Evolutionary conservation across 2,113 vertebrate species (phyloP).

Genomic region (Carollia perspicillata): DNA sequence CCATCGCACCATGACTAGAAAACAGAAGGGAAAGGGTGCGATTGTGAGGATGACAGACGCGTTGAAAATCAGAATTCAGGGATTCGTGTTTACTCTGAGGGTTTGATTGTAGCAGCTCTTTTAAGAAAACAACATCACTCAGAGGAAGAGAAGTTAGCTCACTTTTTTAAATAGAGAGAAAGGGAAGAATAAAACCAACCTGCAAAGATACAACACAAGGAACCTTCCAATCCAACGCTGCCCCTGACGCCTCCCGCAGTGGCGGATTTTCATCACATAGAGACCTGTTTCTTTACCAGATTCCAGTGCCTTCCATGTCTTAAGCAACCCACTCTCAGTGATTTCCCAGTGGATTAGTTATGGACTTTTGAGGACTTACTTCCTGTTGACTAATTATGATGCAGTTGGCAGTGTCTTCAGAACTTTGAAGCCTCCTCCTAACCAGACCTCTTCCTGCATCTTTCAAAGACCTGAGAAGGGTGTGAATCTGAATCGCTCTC

Average conservation of each 20-base stretch:
- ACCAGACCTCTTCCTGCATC: constrained; percentile 32
- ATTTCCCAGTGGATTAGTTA: constrained; percentile 25
- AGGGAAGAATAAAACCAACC: neutral
- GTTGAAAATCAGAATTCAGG: neutral
- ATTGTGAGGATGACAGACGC: constrained; percentile 5
- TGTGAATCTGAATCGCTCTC: constrained; percentile 39
- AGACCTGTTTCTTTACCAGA: neutral
- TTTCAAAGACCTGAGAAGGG: constrained; percentile 9
- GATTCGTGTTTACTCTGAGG: neutral
- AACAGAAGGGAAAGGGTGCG: constrained; percentile 16
- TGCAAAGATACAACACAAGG: neutral
- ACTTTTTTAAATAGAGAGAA: constrained; percentile 15
- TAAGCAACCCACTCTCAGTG: neutral
- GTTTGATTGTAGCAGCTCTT: neutral
- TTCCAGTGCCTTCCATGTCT: neutral
- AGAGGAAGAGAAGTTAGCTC: neutral
- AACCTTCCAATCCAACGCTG: neutral
- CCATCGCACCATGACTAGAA: neutral
- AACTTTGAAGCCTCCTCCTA: constrained; percentile 17
- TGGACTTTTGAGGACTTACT: neutral
- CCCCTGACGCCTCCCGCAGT: neutral
- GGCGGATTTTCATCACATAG: neutral
- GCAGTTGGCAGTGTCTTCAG: constrained; percentile 22
- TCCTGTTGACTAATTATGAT: constrained; percentile 37
- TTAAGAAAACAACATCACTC: neutral